phyloP scores from a whole-genome alignment of 2,113 vertebrate genomes.

The Numenius arquata region DNA sequence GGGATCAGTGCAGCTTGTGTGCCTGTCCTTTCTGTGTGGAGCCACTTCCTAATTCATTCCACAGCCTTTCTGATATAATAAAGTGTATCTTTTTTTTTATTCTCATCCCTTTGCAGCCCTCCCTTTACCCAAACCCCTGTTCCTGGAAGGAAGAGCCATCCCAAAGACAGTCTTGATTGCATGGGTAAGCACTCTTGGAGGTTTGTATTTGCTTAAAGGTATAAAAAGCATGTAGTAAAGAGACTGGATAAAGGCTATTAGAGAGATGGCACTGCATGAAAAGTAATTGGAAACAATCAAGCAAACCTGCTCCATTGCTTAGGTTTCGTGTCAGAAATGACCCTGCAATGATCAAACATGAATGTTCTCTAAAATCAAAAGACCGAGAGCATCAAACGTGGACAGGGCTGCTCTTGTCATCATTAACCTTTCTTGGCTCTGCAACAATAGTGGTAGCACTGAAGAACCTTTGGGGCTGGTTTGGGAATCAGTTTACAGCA shows the following conservation, averaged over 20 bases:
- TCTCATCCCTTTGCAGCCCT: conserved; percentile 38
- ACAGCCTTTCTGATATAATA: not conserved
- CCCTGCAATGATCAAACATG: not conserved
- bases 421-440: not conserved
- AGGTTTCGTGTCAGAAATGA: not conserved
- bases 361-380: not conserved
- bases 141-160: conserved; percentile 68
- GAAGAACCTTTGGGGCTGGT: not conserved
- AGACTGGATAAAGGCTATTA: not conserved
- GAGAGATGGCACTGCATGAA: not conserved
- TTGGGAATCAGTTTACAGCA: not conserved
- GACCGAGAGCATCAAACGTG: not conserved
- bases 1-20: not conserved
- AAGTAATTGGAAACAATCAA: not conserved
- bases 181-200: conserved; percentile 57
- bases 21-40: not conserved
- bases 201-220: not conserved
- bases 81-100: not conserved
- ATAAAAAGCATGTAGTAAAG: not conserved
- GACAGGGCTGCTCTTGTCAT: not conserved
- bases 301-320: not conserved
- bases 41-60: not conserved
- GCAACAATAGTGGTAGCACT: not conserved
- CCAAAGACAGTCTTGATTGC: conserved; percentile 66
- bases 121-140: conserved; percentile 65